phyloP scores from a whole-genome alignment of 1,140 invertebrate genomes.

The Scaptodrosophila lebanonensis region DNA sequence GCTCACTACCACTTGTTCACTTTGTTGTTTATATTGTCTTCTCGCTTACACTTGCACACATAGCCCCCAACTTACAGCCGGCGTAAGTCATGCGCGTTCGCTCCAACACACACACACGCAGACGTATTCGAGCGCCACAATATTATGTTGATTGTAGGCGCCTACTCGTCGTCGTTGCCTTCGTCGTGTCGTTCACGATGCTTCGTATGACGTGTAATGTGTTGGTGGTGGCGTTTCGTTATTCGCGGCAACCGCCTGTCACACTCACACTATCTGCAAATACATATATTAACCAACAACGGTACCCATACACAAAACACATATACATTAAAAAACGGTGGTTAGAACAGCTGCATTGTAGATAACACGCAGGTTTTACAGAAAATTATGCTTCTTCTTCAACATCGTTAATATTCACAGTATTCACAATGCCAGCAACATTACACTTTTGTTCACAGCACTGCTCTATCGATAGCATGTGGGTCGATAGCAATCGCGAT shows the following conservation, averaged over 20 bases:
- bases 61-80: constrained; percentile 17
- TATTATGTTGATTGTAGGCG: constrained; percentile 43
- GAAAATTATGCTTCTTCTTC: no score
- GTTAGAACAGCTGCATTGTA: no score
- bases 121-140: constrained; percentile 28
- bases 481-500: no score
- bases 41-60: constrained; percentile 21
- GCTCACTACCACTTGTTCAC: constrained; percentile 47
- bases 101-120: constrained; percentile 23
- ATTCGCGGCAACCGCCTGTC: not conserved
- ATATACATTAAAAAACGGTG: no score
- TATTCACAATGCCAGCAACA: no score
- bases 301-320: no score
- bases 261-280: not conserved
- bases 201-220: constrained; percentile 11
- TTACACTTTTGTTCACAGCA: no score
- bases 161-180: constrained; percentile 15
- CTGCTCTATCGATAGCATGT: no score
- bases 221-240: constrained; percentile 18
- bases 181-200: constrained; percentile 12
- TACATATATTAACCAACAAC: no score
- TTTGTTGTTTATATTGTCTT: constrained; percentile 38
- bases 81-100: constrained; percentile 37
- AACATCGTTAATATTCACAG: no score
- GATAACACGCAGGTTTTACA: no score